Percentiles rank a stretch among this genome's conserved stretches.
phyloP scores from a whole-genome alignment of 2,113 vertebrate species.

The Tenrec ecaudatus region DNA sequence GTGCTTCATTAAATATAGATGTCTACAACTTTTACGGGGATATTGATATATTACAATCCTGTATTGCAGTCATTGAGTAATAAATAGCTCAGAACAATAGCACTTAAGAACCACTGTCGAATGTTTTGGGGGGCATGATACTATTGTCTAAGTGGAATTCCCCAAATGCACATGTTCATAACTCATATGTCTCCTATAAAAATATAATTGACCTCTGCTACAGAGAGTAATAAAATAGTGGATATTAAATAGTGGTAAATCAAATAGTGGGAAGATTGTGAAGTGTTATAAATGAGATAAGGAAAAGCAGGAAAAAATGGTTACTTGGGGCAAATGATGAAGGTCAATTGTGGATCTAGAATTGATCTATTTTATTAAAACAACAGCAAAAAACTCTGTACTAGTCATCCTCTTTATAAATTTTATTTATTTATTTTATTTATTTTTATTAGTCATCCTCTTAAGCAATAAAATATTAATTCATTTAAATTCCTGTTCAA shows the following conservation, averaged over 20 bases:
- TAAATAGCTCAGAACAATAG: neutral
- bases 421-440: too few relatives aligned
- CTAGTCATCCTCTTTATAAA: neutral
- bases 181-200: neutral
- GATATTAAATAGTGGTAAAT: neutral
- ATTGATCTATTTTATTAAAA: constrained; percentile 1
- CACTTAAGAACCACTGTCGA: neutral
- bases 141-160: neutral
- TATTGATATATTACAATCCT: neutral
- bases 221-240: neutral
- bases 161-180: neutral
- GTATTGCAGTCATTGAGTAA: neutral
- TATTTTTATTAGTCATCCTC: too few relatives aligned
- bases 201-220: neutral
- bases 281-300: neutral
- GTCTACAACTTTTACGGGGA: neutral
- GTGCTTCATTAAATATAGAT: neutral
- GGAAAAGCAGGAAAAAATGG: neutral
- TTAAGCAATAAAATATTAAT: neutral
- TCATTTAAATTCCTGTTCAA: constrained; percentile 28
- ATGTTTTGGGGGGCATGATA: neutral
- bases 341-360: neutral
- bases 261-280: neutral
- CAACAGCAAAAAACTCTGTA: neutral
- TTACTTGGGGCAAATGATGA: neutral